Evolutionary conservation across 1,140 invertebrate species (phyloP).

Genomic region (Listronotus oregonensis): DNA sequence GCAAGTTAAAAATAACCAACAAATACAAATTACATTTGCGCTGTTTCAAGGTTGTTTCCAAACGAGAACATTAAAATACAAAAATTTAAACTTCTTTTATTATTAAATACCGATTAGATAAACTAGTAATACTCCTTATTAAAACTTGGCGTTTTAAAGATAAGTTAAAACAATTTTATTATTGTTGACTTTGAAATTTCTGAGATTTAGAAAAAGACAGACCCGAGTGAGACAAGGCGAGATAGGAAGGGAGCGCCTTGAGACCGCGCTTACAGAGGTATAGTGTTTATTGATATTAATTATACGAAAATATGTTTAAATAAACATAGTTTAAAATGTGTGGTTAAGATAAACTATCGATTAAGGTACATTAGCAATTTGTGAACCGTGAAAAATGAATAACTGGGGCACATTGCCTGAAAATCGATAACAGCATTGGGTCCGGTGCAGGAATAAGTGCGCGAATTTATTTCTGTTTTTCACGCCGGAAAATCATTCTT

Average conservation of each 20-base stretch:
- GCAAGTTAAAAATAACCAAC: constrained; percentile 30
- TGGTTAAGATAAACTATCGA: constrained; percentile 3
- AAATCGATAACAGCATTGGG: constrained; percentile 14
- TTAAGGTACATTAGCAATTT: background rate
- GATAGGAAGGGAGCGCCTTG: constrained; percentile 1
- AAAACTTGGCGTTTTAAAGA: constrained; percentile 1
- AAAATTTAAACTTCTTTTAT: constrained; percentile 11
- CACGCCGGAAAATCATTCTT: background rate
- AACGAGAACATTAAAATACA: background rate
- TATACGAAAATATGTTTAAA: constrained; percentile 19
- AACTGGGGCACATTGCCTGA: constrained; percentile 4
- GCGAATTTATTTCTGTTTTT: background rate
- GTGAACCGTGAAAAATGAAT: background rate
- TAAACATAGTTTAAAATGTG: constrained; percentile 12
- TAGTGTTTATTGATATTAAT: constrained; percentile 13
- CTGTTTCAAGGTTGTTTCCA: constrained; percentile 31
- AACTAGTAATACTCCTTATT: background rate
- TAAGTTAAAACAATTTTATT: background rate
- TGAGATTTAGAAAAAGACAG: constrained; percentile 1
- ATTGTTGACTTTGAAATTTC: background rate
- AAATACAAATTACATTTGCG: constrained; percentile 15
- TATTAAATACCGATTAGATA: constrained; percentile 10
- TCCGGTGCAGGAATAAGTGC: background rate
- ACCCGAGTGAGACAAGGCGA: background rate
- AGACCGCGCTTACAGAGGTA: background rate